Evolutionary conservation across 2,888 invertebrate species (phyloP).

Genomic region (Nemotelus pantherinus): DNA sequence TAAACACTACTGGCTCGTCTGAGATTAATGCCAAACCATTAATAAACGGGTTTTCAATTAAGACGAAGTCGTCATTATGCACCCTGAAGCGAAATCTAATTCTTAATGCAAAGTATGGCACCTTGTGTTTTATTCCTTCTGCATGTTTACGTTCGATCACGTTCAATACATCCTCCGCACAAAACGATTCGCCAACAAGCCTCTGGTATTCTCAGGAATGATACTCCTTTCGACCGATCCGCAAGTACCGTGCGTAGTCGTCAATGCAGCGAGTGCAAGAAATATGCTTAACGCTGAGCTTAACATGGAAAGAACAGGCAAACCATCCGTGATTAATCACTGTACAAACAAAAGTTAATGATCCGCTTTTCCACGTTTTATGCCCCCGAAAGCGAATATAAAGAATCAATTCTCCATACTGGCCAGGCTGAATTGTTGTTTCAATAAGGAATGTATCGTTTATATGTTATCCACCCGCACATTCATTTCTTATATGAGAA

Average conservation of each 20-base stretch:
- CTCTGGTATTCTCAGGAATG: slow-evolving; percentile 11
- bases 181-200: slow-evolving; percentile 8
- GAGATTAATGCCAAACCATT: slow-evolving; percentile 48
- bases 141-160: slow-evolving; percentile 9
- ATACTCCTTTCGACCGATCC: background rate
- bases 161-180: background rate
- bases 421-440: background rate
- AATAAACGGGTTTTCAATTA: slow-evolving; percentile 50
- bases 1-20: slow-evolving; percentile 9
- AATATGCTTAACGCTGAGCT: too few species aligned
- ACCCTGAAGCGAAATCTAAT: slow-evolving; percentile 29
- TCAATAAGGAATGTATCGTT: background rate
- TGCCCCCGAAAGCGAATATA: slow-evolving; percentile 36
- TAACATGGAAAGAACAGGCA: background rate
- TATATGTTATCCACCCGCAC: background rate
- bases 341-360: slow-evolving; percentile 50
- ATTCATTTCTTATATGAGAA: slow-evolving; percentile 12
- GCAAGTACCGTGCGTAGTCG: background rate
- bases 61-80: slow-evolving; percentile 39
- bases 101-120: slow-evolving; percentile 44
- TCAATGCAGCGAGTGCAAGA: background rate
- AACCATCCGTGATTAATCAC: slow-evolving; percentile 46
- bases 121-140: slow-evolving; percentile 21
- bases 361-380: slow-evolving; percentile 44
- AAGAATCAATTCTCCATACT: slow-evolving; percentile 33